Conservation (phyloP, 2,888 invertebrate species). For the Macaria liturata region DNA sequence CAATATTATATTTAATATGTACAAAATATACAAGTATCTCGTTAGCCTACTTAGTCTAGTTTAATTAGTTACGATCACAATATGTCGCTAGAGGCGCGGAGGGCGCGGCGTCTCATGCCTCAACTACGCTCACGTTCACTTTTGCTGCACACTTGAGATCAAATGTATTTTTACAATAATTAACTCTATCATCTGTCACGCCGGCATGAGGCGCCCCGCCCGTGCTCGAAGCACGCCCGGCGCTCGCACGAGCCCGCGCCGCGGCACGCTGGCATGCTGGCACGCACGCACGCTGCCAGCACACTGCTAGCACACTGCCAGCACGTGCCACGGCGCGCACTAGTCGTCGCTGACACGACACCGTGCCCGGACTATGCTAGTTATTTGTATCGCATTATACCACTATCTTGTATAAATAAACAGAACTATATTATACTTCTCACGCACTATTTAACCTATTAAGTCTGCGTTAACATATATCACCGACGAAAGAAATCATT, state of each 20-base stretch:
- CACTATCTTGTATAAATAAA: slow-evolving; percentile 46
- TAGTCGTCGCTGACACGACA: too few relatives aligned
- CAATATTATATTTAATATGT: slow-evolving; percentile 84
- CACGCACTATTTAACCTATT: slow-evolving; percentile 48
- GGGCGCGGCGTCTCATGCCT: slow-evolving; percentile 60
- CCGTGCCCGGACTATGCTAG: too few relatives aligned
- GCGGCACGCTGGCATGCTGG: too few relatives aligned
- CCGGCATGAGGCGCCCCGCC: slow-evolving; percentile 58
- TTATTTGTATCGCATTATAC: slow-evolving; percentile 35
- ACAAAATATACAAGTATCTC: slow-evolving; percentile 83
- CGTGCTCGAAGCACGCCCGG: slow-evolving; percentile 21
- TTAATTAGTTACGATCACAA: slow-evolving; percentile 82
- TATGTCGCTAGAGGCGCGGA: slow-evolving; percentile 72
- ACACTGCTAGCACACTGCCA: slow-evolving; percentile 19
- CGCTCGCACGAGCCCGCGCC: neutral
- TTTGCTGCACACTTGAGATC: slow-evolving; percentile 83
- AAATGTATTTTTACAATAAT: slow-evolving; percentile 79
- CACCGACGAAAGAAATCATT: slow-evolving; percentile 25
- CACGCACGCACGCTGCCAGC: too few relatives aligned
- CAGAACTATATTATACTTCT: slow-evolving; percentile 80
- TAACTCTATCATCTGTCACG: slow-evolving; percentile 77
- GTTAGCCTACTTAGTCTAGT: slow-evolving; percentile 74
- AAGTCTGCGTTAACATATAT: slow-evolving; percentile 35
- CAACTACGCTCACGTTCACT: slow-evolving; percentile 72
- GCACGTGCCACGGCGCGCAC: slow-evolving; percentile 18